Base-by-base conservation (phyloP, 1,140 invertebrate species). In the Saccostrea glomerata region DNA sequence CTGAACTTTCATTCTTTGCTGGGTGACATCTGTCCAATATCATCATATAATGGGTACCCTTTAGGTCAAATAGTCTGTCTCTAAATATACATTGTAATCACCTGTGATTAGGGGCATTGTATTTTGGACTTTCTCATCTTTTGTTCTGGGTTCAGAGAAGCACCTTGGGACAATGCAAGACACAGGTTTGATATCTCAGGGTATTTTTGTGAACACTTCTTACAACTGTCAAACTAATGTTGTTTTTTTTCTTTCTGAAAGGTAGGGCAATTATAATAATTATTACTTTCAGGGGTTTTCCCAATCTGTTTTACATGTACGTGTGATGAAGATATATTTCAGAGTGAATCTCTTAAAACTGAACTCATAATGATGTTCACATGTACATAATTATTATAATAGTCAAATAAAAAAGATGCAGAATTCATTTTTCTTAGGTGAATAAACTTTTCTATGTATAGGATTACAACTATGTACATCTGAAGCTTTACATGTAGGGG, bases 1-100 rank as follows among this genome's bases (percentile, higher is more conserved):
- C 70, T 77, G 70, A 77, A 77, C 70, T 77, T 77, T 77, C 70
- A 77, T 77, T 77, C 70, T 77, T 77, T 77, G 70, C 70, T 77
- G 25, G 70, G 70, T 77, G 70, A 77, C 70, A 77, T 36, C 13
- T 77, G 70, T 77, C 70, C 25, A 77, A 77, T 77, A 66, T 36
- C 13, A 77, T 25, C 25, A 25, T 77, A 25, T 77, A 36, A 77
- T 30, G 23, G 23, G 30, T 30, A 77, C 70, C 70, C 70, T 36
- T 15, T 15, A 77, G 70, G 70, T 11, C 70, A 77, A 77, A 25
- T 13, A 77, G 25, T 6, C 66, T 25, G 7, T 11, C 20, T 25
- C 20, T 73, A 73, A 77, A 30, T 17, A 77, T 77, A 47, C 47
- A 47, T 6, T 47, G 47, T 47, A 47, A 47, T 47, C 47, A 47